These are phyloP conservation scores for Pelobates cultripes DNA, from an alignment of 2,797 vertebrate genomes.

Conservation along the genomic window DNA sequence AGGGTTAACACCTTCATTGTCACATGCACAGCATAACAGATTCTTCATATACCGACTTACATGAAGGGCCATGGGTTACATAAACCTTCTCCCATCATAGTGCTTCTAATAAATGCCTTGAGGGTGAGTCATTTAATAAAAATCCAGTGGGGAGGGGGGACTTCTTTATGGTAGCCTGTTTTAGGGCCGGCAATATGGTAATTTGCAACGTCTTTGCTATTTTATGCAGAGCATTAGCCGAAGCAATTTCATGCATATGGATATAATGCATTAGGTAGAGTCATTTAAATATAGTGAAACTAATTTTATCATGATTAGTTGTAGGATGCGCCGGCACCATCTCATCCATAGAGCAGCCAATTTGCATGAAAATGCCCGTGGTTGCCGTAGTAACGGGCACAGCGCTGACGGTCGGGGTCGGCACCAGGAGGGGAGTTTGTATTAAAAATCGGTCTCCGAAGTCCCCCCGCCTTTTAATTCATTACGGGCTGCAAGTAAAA, in stretches of 20 bases:
- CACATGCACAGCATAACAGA: not conserved
- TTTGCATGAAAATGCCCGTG: constrained; percentile 87
- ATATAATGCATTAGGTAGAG: constrained; percentile 95
- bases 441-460: constrained; percentile 86
- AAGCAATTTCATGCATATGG: constrained; percentile 99
- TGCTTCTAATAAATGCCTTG: constrained; percentile 91
- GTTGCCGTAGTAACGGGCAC: constrained; percentile 87
- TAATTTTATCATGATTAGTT: constrained; percentile 99
- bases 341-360: constrained; percentile 84
- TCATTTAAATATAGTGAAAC: constrained; percentile 96
- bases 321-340: constrained; percentile 80
- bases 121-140: constrained; percentile 80
- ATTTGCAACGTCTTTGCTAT: constrained; percentile 96
- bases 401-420: constrained; percentile 79
- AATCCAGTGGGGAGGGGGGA: constrained; percentile 66
- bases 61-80: constrained; percentile 26
- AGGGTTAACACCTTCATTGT: constrained; percentile 21
- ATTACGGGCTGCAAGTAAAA: constrained; percentile 83
- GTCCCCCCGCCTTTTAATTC: constrained; percentile 81
- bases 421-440: constrained; percentile 84
- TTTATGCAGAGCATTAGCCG: constrained; percentile 97
- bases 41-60: not conserved
- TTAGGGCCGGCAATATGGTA: constrained; percentile 93
- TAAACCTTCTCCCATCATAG: constrained; percentile 82
- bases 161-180: constrained; percentile 87